Percentiles rank a stretch among this genome's conserved stretches.
These are phyloP conservation scores for Marcusenius ussheri DNA, from an alignment of 2,113 vertebrate species.

Conservation along the genomic window DNA sequence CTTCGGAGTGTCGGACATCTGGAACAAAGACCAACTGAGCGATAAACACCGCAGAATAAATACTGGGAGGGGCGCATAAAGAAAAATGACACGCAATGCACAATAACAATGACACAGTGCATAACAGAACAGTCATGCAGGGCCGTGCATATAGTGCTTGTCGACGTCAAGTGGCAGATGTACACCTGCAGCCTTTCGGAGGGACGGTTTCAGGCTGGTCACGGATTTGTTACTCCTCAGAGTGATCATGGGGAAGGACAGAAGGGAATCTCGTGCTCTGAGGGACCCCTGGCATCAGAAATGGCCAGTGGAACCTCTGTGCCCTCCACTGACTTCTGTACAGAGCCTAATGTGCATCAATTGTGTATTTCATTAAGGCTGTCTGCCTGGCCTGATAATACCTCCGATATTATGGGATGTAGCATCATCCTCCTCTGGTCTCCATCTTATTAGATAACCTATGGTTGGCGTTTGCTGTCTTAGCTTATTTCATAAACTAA, in stretches of 20 bases:
- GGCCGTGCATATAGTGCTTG: background rate
- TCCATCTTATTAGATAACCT: background rate
- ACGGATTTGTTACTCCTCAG: background rate
- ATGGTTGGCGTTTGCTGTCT: background rate
- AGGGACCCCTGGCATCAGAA: background rate
- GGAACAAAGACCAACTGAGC: background rate
- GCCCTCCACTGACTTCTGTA: background rate
- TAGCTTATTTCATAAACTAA: background rate
- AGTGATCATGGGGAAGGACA: background rate
- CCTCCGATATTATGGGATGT: background rate
- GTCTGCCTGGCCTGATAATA: background rate
- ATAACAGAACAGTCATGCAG: background rate
- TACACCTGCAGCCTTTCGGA: background rate
- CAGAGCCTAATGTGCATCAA: background rate
- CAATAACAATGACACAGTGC: background rate
- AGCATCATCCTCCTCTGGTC: background rate
- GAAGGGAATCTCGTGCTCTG: background rate
- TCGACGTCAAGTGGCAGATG: background rate
- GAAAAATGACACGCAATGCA: background rate
- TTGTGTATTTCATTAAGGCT: constrained; percentile 13
- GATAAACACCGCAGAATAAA: background rate
- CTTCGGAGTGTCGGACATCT: background rate
- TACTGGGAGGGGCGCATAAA: background rate
- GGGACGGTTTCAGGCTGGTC: background rate
- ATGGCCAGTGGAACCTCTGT: background rate